A percentile compares a stretch with the other conserved stretches of the same genome.
Evolutionary conservation across 2,888 invertebrate species (phyloP).

Genomic region (Eremobia ochroleuca): DNA sequence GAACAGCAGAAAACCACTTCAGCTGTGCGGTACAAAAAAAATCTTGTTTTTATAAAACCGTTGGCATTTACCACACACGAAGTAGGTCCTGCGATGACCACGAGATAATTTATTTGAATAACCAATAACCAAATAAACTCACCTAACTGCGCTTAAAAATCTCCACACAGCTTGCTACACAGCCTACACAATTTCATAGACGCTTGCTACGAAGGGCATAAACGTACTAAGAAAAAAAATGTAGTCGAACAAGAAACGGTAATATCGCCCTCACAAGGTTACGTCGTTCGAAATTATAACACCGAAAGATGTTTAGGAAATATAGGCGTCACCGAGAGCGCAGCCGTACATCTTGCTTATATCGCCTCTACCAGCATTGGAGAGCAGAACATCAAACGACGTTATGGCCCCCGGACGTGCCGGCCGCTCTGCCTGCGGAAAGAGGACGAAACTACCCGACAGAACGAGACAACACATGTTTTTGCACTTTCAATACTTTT

Average conservation of each 20-base stretch:
- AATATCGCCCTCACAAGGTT: slow-evolving; percentile 83
- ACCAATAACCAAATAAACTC: slow-evolving; percentile 32
- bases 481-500: slow-evolving; percentile 87
- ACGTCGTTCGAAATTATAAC: slow-evolving; percentile 85
- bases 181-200: slow-evolving; percentile 46
- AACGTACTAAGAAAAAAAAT: slow-evolving; percentile 32
- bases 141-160: slow-evolving; percentile 34
- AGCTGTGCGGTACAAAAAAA: too few species aligned
- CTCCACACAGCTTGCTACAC: slow-evolving; percentile 34
- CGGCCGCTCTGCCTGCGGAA: slow-evolving; percentile 80
- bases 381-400: slow-evolving; percentile 91
- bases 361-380: slow-evolving; percentile 90
- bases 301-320: slow-evolving; percentile 90
- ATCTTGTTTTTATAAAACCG: neutral
- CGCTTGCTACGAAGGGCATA: slow-evolving; percentile 46
- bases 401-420: slow-evolving; percentile 91
- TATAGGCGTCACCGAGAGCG: slow-evolving; percentile 91
- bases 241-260: slow-evolving; percentile 59
- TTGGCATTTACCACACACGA: slow-evolving; percentile 12
- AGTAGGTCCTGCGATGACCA: neutral
- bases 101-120: slow-evolving; percentile 11
- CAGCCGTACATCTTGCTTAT: slow-evolving; percentile 90
- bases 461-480: slow-evolving; percentile 79
- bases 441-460: slow-evolving; percentile 79
- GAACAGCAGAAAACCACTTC: neutral